Evolutionary conservation across 2,888 invertebrate species (phyloP).

Genomic region (Lysandra coridon): DNA sequence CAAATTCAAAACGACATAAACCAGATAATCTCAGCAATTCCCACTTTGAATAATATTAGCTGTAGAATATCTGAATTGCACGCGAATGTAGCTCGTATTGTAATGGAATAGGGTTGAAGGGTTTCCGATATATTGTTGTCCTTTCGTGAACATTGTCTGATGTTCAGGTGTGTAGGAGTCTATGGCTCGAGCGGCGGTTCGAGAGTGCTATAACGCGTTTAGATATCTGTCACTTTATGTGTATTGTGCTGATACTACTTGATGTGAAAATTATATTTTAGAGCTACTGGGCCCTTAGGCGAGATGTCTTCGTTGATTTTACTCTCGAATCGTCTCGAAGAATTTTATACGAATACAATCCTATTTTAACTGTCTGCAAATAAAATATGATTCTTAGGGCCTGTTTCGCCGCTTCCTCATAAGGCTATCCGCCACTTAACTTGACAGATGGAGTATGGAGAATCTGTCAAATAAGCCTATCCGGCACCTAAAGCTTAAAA

Average conservation of each 20-base stretch:
- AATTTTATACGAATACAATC: no score
- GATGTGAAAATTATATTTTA: slow-evolving; percentile 1
- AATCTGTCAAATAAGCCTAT: no score
- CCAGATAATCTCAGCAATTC: slow-evolving; percentile 48
- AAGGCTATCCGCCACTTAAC: no score
- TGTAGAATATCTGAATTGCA: slow-evolving; percentile 38
- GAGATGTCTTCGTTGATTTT: no score
- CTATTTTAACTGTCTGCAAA: no score
- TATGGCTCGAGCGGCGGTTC: neutral
- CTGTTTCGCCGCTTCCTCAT: no score
- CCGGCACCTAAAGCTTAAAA: no score
- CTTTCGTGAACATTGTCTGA: slow-evolving; percentile 44
- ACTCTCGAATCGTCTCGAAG: no score
- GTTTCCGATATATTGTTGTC: slow-evolving; percentile 34
- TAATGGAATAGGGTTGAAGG: slow-evolving; percentile 33
- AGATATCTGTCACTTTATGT: slow-evolving; percentile 6
- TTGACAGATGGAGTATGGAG: no score
- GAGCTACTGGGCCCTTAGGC: neutral
- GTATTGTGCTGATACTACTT: slow-evolving; percentile 6
- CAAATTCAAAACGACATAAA: slow-evolving; percentile 35
- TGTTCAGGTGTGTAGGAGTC: slow-evolving; percentile 44
- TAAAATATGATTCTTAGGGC: no score
- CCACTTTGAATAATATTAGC: slow-evolving; percentile 44
- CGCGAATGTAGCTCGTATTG: slow-evolving; percentile 35
- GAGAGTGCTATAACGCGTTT: slow-evolving; percentile 16